These are phyloP conservation scores for Podargus strigoides DNA, from an alignment of 2,797 vertebrate species.

Conservation along the genomic window DNA sequence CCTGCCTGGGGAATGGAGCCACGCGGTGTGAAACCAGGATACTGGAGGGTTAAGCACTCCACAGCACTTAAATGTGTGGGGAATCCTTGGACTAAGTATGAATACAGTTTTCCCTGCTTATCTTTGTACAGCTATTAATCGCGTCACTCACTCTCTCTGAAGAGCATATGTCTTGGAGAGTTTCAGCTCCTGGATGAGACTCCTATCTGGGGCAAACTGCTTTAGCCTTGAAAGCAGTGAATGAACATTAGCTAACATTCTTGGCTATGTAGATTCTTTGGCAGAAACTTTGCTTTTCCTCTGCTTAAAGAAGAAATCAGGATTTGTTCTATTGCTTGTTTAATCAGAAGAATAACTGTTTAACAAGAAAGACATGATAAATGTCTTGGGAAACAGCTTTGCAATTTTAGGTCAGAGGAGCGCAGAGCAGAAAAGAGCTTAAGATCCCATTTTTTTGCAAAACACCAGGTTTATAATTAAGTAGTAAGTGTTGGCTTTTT, in stretches of 20 bases:
- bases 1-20: neutral
- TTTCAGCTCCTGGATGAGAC: neutral
- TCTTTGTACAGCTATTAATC: neutral
- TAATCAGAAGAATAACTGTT: slow-evolving; percentile 10
- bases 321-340: slow-evolving; percentile 11
- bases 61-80: rapidly evolving
- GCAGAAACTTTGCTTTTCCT: slow-evolving; percentile 12
- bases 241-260: neutral
- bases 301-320: neutral
- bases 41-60: neutral
- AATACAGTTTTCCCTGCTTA: neutral
- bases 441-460: neutral
- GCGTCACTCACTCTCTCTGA: neutral
- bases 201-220: neutral
- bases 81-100: neutral
- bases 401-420: neutral
- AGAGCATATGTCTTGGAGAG: neutral
- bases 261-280: neutral
- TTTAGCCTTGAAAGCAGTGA: neutral
- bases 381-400: neutral
- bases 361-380: neutral
- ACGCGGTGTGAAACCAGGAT: rapidly evolving
- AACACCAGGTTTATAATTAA: neutral
- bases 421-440: neutral
- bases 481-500: neutral